Conservation (phyloP, 2,888 invertebrate genomes). For the Nomada lathburiana region DNA sequence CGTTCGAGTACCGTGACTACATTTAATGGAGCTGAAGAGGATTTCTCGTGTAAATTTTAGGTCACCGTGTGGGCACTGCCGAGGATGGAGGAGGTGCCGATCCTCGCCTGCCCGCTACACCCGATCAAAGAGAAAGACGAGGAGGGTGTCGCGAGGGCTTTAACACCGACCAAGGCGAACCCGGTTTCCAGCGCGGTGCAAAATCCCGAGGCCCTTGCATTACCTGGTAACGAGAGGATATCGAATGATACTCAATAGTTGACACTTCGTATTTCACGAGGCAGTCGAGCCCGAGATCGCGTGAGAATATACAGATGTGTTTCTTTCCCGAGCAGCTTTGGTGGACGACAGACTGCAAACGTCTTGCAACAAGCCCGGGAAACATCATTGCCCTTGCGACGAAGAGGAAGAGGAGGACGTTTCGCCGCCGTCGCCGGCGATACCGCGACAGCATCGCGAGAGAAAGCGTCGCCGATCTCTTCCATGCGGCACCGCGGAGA, state of each 20-base stretch:
- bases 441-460: slow-evolving; percentile 78
- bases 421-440: slow-evolving; percentile 80
- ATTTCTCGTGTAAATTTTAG: slow-evolving; percentile 76
- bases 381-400: slow-evolving; percentile 91
- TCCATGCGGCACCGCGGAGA: slow-evolving; percentile 80
- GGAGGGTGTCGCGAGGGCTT: slow-evolving; percentile 77
- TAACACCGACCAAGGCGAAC: slow-evolving; percentile 80
- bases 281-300: background rate
- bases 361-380: slow-evolving; percentile 90
- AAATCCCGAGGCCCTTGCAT: slow-evolving; percentile 75
- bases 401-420: slow-evolving; percentile 91
- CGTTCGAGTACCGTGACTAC: slow-evolving; percentile 53
- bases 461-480: slow-evolving; percentile 81
- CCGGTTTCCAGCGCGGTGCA: slow-evolving; percentile 71
- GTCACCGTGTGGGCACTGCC: slow-evolving; percentile 88
- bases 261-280: background rate
- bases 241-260: slow-evolving; percentile 12
- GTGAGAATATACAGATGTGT: too few relatives aligned
- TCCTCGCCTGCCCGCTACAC: slow-evolving; percentile 86
- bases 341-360: slow-evolving; percentile 91
- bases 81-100: slow-evolving; percentile 90
- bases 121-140: slow-evolving; percentile 77
- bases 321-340: slow-evolving; percentile 75
- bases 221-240: slow-evolving; percentile 75
- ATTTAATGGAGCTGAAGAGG: slow-evolving; percentile 63